Percentiles rank a stretch among this genome's conserved stretches.
phyloP scores from a whole-genome alignment of 2,797 vertebrate genomes.

The Pseudochirops cupreus region DNA sequence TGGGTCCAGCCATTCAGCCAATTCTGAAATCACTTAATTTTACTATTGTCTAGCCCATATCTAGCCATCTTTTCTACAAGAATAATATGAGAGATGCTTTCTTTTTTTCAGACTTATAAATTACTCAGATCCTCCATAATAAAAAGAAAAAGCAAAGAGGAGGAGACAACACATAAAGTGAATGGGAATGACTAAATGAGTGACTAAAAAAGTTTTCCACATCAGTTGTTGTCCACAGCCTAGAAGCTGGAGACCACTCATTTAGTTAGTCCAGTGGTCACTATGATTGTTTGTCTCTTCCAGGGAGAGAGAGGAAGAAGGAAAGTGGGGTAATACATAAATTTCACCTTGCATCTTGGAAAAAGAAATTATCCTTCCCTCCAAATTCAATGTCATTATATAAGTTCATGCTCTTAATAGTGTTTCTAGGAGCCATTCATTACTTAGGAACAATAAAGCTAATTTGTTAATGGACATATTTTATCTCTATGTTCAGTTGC shows the following conservation, averaged over 20 bases:
- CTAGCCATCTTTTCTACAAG: background rate
- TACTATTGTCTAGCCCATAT: background rate
- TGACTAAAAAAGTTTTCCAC: background rate
- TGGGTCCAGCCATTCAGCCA: background rate
- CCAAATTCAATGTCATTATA: background rate
- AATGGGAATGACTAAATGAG: background rate
- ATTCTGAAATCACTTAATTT: background rate
- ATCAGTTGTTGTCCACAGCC: background rate
- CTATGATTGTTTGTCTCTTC: background rate
- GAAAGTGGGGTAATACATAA: background rate
- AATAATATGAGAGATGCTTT: background rate
- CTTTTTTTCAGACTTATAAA: background rate
- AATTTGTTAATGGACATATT: background rate
- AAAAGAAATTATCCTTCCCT: slow-evolving; percentile 1
- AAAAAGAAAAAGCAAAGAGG: background rate
- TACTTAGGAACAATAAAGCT: background rate
- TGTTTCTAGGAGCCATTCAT: slow-evolving; percentile 12
- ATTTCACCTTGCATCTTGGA: background rate
- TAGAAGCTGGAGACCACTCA: background rate
- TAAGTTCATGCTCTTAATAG: slow-evolving; percentile 29
- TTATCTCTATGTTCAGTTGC: background rate
- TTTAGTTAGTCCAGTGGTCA: background rate
- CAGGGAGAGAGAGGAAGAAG: background rate
- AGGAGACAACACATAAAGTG: background rate
- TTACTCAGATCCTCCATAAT: background rate